phyloP scores from a whole-genome alignment of 1,140 invertebrate genomes.

The Littorina saxatilis region DNA sequence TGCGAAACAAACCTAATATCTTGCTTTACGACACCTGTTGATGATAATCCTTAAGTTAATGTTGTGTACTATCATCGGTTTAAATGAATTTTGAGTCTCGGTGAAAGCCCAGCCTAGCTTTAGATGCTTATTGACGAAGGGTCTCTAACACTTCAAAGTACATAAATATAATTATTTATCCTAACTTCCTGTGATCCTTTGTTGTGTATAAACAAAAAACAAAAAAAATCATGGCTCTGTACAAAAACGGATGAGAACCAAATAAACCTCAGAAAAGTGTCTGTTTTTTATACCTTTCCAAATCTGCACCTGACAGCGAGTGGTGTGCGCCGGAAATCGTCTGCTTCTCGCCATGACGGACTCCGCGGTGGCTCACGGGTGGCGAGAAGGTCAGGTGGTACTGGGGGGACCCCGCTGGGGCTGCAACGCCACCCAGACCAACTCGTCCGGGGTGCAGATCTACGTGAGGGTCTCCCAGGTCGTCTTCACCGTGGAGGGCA shows the following conservation, averaged over 20 bases:
- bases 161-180: background rate
- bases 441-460: conserved; percentile 29
- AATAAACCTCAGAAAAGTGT: background rate
- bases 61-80: too few species aligned
- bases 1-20: too few species aligned
- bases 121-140: background rate
- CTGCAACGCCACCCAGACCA: conserved; percentile 35
- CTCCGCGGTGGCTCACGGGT: conserved; percentile 29
- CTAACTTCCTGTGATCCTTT: too few species aligned
- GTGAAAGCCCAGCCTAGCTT: too few species aligned
- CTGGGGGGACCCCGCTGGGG: conserved; percentile 45
- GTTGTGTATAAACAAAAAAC: background rate
- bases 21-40: too few species aligned
- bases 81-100: too few species aligned
- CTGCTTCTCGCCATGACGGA: conserved; percentile 22
- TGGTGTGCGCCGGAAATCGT: conserved; percentile 28
- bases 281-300: background rate
- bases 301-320: background rate
- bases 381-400: conserved; percentile 45
- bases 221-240: background rate
- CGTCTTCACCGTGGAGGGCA: conserved; percentile 35
- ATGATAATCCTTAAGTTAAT: too few species aligned
- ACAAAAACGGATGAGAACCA: background rate
- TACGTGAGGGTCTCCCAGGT: conserved; percentile 44
- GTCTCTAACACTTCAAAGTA: background rate